Evolutionary conservation across 2,797 vertebrate species (phyloP).

Genomic region (Todus mexicanus): DNA sequence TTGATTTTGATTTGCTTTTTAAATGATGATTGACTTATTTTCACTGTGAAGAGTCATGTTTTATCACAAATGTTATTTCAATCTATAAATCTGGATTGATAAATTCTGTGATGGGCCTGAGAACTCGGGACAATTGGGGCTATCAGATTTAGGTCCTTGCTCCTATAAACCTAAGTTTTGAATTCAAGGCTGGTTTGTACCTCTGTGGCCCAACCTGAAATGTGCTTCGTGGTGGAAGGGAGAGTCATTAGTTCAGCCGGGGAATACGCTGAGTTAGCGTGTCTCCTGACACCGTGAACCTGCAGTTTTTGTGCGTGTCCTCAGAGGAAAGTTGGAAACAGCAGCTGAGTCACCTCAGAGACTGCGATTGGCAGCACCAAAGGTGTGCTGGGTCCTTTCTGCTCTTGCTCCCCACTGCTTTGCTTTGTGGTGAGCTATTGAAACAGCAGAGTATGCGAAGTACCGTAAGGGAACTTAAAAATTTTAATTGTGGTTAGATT

Average conservation of each 20-base stretch:
- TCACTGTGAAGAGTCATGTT: background rate
- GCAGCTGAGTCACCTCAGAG: background rate
- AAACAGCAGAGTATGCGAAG: background rate
- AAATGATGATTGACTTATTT: background rate
- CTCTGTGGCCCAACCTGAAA: background rate
- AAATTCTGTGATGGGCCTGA: background rate
- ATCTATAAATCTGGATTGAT: background rate
- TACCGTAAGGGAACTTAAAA: background rate
- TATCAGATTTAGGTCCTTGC: background rate
- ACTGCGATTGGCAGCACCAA: background rate
- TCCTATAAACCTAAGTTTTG: background rate
- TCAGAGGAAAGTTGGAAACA: background rate
- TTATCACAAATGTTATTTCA: background rate
- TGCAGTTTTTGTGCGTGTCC: background rate
- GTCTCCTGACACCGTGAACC: background rate
- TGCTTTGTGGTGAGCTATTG: background rate
- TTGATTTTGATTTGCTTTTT: too few relatives aligned
- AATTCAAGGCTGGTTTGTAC: background rate
- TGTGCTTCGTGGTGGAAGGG: background rate
- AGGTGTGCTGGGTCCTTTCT: background rate
- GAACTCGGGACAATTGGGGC: background rate
- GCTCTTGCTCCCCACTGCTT: background rate
- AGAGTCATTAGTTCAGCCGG: background rate
- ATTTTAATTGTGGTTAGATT: background rate
- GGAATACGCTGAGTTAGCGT: accelerated